Conservation (phyloP, 2,888 invertebrate species). For the Plebejus anna region DNA sequence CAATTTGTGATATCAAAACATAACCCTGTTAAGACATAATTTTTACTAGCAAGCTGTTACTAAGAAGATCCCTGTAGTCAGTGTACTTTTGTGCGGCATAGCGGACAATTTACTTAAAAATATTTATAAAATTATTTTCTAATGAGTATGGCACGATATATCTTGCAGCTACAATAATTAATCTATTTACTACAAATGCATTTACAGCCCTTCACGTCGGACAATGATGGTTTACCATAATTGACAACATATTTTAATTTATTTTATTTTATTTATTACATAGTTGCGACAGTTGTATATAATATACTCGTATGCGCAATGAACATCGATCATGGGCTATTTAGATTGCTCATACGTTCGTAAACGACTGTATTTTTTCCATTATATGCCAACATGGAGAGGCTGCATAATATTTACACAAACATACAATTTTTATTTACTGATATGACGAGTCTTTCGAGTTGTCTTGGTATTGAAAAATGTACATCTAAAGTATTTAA, state of each 20-base stretch:
- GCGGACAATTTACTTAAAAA: constrained; percentile 2
- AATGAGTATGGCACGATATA: constrained; percentile 50
- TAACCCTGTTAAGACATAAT: no score
- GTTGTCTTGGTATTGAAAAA: not conserved
- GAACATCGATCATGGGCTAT: not conserved
- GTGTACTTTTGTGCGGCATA: not conserved
- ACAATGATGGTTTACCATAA: not conserved
- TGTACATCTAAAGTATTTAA: no score
- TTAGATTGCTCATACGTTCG: not conserved
- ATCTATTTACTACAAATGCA: constrained; percentile 39
- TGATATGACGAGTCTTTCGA: constrained; percentile 8
- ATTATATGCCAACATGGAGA: not conserved
- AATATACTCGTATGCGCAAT: not conserved
- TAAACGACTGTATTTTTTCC: not conserved
- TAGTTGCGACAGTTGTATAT: not conserved
- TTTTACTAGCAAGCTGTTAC: not conserved
- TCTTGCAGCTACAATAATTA: constrained; percentile 36
- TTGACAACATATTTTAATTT: not conserved
- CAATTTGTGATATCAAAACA: not conserved
- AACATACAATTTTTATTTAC: not conserved
- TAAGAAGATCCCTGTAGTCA: not conserved
- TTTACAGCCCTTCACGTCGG: constrained; percentile 30
- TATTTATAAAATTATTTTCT: constrained; percentile 24
- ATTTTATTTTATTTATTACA: no score
- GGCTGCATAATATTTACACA: constrained; percentile 22